These are phyloP conservation scores for Nyctereutes procyonoides DNA, from an alignment of 2,113 vertebrate genomes.

Conservation along the genomic window DNA sequence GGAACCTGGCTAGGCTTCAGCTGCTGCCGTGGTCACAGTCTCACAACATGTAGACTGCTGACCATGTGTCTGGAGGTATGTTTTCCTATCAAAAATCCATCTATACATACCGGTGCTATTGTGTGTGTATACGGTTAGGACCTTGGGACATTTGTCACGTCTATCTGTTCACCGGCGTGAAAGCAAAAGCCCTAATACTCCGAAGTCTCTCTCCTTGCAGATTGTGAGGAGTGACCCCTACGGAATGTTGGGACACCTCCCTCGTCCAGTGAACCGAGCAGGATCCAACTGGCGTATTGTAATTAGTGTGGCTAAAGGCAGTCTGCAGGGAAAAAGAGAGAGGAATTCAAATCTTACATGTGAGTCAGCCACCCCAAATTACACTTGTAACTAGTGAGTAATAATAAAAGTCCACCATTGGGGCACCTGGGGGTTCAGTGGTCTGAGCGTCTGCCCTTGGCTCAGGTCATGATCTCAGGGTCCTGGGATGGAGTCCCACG, in stretches of 20 bases:
- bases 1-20: neutral
- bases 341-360: neutral
- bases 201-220: rapidly evolving
- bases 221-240: rapidly evolving
- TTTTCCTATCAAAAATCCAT: neutral
- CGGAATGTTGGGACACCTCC: rapidly evolving
- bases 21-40: neutral
- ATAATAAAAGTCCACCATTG: neutral
- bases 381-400: neutral
- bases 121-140: neutral
- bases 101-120: rapidly evolving
- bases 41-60: neutral
- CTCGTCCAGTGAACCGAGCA: no score
- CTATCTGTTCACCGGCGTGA: neutral
- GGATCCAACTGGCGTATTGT: neutral
- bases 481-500: no score
- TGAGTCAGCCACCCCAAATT: neutral
- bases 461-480: no score
- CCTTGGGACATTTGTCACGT: neutral
- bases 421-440: no score
- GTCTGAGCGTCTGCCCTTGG: no score
- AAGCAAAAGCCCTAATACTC: rapidly evolving
- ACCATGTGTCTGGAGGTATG: neutral
- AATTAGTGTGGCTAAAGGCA: neutral
- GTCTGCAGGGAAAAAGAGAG: neutral